These are phyloP conservation scores for Prinia subflava DNA, from an alignment of 2,113 vertebrate species.

Conservation along the genomic window DNA sequence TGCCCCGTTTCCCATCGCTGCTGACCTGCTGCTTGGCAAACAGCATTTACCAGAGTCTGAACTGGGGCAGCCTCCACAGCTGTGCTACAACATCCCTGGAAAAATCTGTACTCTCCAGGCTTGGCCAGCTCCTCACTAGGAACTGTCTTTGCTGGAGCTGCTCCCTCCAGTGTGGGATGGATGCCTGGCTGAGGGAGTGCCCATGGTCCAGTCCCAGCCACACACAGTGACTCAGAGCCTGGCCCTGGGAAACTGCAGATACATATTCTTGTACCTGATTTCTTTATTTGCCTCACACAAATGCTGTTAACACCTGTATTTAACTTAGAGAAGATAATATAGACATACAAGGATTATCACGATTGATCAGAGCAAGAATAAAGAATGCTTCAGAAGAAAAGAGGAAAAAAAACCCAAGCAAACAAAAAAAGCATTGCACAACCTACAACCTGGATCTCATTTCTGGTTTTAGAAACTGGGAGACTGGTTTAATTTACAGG, in stretches of 20 bases:
- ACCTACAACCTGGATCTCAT: neutral
- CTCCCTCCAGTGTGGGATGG: neutral
- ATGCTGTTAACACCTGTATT: neutral
- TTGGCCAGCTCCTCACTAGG: neutral
- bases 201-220: neutral
- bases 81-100: neutral
- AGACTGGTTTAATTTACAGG: neutral
- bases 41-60: neutral
- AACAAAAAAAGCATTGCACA: neutral
- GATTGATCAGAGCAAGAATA: neutral
- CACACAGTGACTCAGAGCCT: neutral
- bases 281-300: neutral
- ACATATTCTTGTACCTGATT: neutral
- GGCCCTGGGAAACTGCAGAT: neutral
- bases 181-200: neutral
- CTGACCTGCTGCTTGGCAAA: neutral
- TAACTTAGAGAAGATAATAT: neutral
- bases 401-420: rapidly evolving
- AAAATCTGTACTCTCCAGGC: neutral
- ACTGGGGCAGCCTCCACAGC: neutral
- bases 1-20: rapidly evolving
- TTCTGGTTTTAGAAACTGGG: neutral
- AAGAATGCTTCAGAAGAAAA: neutral
- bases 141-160: neutral
- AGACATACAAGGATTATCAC: neutral